phyloP scores from a whole-genome alignment of 2,888 invertebrate species.

The Clusia tigrina region DNA sequence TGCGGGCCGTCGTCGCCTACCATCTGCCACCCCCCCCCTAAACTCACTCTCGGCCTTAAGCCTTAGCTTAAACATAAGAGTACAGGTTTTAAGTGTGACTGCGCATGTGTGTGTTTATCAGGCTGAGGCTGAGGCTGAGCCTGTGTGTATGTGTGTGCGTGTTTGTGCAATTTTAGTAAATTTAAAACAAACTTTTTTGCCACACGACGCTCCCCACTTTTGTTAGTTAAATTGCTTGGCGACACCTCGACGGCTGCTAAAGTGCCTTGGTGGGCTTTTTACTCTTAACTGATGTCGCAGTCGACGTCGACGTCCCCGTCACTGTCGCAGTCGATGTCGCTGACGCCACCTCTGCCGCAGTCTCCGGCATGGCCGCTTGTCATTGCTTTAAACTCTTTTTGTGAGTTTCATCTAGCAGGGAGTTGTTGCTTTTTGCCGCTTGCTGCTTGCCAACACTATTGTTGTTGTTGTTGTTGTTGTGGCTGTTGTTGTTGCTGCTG shows the following conservation, averaged over 20 bases:
- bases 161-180: constrained; percentile 12
- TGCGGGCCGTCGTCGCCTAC: constrained; percentile 20
- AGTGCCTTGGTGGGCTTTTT: neutral
- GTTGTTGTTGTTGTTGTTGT: constrained; percentile 26
- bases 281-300: neutral
- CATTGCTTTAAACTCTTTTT: neutral
- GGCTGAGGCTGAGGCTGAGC: too few species aligned
- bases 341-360: neutral
- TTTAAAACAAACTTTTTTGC: constrained; percentile 20
- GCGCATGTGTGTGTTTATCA: too few species aligned
- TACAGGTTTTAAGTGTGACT: too few species aligned
- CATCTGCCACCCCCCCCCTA: neutral
- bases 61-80: too few species aligned
- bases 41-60: too few species aligned
- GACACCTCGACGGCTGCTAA: constrained; percentile 12
- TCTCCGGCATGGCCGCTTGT: too few species aligned
- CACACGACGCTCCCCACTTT: constrained; percentile 15
- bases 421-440: constrained; percentile 15
- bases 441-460: constrained; percentile 10
- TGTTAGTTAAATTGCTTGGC: constrained; percentile 22
- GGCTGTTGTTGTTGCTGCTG: constrained; percentile 33
- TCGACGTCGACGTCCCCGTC: neutral
- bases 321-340: too few species aligned
- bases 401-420: neutral
- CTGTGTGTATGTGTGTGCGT: constrained; percentile 17